Evolutionary conservation across 1,140 invertebrate species (phyloP), one percentile per base, ranked within the genome.

Genomic region (Tetraneura akinire): DNA sequence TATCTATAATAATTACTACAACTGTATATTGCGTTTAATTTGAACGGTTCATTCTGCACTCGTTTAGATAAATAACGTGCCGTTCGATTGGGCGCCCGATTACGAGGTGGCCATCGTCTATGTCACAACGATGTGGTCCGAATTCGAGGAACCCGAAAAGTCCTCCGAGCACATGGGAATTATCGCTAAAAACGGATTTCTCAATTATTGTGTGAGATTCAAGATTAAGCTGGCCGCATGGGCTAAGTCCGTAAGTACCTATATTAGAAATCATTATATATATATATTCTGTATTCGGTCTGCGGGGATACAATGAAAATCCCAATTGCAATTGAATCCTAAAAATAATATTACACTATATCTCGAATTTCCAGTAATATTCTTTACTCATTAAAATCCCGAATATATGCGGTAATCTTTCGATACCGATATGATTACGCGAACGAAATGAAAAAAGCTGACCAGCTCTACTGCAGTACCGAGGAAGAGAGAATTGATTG

Each of bases 101-200:
- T 76, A 76, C 71, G 71, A 76, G 53, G 21, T 57, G n/a, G 71
- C 71, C 10, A 21, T 76, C 26, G 29, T 76, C n/a, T 76, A 55
- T n/a, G 42, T 55, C 53, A 76, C 71, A 18, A 37, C 18, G 16
- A 42, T 14, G n/a, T 76, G 71, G 71, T 42, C 71, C 14, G 71
- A 76, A 21, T 29, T 51, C 0, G 47, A 4, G 16, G 68, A 29
- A 11, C 8, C 55, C 23, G 57, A 6, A 11, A 1, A 32, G 3
- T 32, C 26, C 14, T 16, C 57, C 26, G 11, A 4, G 21, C 29
- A 18, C 3, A 8, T 37, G 51, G 51, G 23, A 10, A 53, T 32
- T 29, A 42, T 76, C 21, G 71, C 71, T 0, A 21, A 76, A 37
- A 76, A 76, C 71, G 53, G 53, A 37, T 76, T 37, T 57, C 71